Percentiles rank a stretch among this genome's conserved stretches.
phyloP scores from a whole-genome alignment of 2,797 vertebrate species.

The Apogon hyalosoma region DNA sequence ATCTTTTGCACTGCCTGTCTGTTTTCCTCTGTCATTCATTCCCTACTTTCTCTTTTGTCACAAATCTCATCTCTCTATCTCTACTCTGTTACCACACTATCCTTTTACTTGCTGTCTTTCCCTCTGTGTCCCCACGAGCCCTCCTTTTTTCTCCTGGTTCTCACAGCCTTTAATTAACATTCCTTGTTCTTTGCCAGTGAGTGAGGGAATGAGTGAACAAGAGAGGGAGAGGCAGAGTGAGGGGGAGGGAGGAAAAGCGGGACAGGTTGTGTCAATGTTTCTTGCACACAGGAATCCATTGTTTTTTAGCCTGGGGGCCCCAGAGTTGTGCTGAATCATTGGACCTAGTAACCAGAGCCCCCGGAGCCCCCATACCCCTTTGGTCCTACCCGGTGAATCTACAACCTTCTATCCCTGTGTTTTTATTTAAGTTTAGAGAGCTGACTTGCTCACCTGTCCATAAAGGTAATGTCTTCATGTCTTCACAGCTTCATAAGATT shows the following conservation, averaged over 20 bases:
- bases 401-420: conserved; percentile 12
- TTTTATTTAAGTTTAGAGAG: conserved; percentile 19
- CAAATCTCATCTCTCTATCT: conserved; percentile 40
- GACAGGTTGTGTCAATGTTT: conserved; percentile 78
- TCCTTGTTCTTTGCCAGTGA: conserved; percentile 73
- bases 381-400: conserved; percentile 47
- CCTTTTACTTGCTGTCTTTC: conserved; percentile 21
- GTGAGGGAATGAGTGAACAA: conserved; percentile 59
- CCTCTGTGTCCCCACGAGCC: conserved; percentile 16
- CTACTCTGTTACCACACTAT: conserved; percentile 20
- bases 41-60: conserved; percentile 23
- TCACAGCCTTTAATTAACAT: conserved; percentile 81
- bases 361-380: conserved; percentile 18
- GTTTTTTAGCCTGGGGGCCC: conserved; percentile 64
- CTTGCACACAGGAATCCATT: conserved; percentile 77
- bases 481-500: not conserved
- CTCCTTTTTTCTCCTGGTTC: conserved; percentile 45
- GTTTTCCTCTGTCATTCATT: conserved; percentile 37
- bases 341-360: conserved; percentile 72
- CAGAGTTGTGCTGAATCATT: conserved; percentile 69
- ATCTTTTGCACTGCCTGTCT: conserved; percentile 9
- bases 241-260: conserved; percentile 42
- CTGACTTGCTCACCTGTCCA: conserved; percentile 29
- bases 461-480: not conserved
- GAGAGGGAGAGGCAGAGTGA: conserved; percentile 51